Evolutionary conservation across 1,140 invertebrate species (phyloP), one percentile per base, ranked within the genome.

Genomic region (Physella acuta): DNA sequence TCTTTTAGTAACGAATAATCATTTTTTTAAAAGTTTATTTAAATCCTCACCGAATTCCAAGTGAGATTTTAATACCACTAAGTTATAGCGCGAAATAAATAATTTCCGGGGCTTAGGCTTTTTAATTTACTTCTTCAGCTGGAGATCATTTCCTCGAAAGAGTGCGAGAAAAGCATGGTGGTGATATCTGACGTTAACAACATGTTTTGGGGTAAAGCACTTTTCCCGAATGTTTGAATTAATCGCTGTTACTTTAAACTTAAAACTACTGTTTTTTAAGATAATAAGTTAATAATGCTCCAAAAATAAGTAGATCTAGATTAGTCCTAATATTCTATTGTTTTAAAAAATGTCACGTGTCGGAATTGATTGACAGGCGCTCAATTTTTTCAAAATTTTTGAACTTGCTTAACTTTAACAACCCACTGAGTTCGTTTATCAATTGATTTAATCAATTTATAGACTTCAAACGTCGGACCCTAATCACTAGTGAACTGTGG

Each of bases 171-270:
- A 61, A 44, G 59, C 59, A 61, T 61, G 59, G 59, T 61, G 16
- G 33, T 61, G n/a, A 61, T 61, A 4, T 37, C 2, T 2, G 24
- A 61, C n/a, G 4, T 1, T 26, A 11, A 39, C 1, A 61, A 39
- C 20, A 61, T 61, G 59, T 61, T 61, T 44, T 61, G 59, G 59
- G 59, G 59, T 58, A 58, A 58, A 33, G 24, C 33, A 33, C 30
- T 3, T 5, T 17, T 1, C 17, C 33, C 4, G 3, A n/a, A 8
- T 53, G 51, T 53, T 24, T 26, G 17, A 5, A 53, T 8, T n/a
- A 8, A 24, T 3, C n/a, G 28, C 51, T 5, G 51, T 53, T 4
- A 8, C 4, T 8, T 24, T 53, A 5, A 53, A 53, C n/a, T 5
- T 20, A 53, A 53, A 20, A 53, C 51, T 20, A 24, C 28, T 53